phyloP scores from a whole-genome alignment of 2,797 vertebrate genomes.

The Myoxocephalus aenaeus region DNA sequence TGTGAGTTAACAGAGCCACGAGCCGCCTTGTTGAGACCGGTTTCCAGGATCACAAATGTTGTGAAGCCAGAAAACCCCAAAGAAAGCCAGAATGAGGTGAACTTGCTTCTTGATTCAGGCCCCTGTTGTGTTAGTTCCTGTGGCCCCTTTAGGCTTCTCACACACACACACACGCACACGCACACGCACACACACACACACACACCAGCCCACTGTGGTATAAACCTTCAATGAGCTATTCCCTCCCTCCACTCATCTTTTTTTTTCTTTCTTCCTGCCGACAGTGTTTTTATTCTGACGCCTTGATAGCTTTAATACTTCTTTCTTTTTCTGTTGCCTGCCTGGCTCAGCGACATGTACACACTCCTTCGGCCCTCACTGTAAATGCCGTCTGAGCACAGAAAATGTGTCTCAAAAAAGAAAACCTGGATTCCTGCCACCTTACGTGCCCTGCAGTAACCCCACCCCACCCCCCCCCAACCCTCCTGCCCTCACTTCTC shows the following conservation, averaged over 20 bases:
- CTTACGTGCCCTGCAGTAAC: constrained; percentile 68
- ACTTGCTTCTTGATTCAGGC: constrained; percentile 48
- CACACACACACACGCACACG: constrained; percentile 24
- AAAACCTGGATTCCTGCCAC: constrained; percentile 55
- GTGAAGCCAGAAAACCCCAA: constrained; percentile 19
- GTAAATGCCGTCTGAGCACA: constrained; percentile 49
- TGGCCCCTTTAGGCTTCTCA: constrained; percentile 53
- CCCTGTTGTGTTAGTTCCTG: constrained; percentile 54
- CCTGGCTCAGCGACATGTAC: constrained; percentile 54
- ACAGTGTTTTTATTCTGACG: constrained; percentile 71
- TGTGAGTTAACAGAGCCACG: neutral
- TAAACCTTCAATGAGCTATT: constrained; percentile 44
- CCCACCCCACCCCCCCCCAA: constrained; percentile 15
- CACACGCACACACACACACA: constrained; percentile 16
- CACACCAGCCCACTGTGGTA: constrained; percentile 57
- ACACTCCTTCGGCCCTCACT: constrained; percentile 57
- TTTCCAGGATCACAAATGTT: constrained; percentile 16
- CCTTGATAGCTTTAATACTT: constrained; percentile 83
- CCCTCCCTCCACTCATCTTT: constrained; percentile 31
- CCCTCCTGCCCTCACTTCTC: constrained; percentile 24
- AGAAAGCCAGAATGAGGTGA: constrained; percentile 35
- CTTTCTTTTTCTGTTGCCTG: constrained; percentile 56
- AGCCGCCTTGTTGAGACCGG: constrained; percentile 53
- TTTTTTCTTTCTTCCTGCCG: constrained; percentile 42
- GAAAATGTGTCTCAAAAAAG: constrained; percentile 37